Evolutionary conservation across 2,113 vertebrate genomes (phyloP), one percentile per base, ranked within the genome.

Genomic region (Semicossyphus pulcher): DNA sequence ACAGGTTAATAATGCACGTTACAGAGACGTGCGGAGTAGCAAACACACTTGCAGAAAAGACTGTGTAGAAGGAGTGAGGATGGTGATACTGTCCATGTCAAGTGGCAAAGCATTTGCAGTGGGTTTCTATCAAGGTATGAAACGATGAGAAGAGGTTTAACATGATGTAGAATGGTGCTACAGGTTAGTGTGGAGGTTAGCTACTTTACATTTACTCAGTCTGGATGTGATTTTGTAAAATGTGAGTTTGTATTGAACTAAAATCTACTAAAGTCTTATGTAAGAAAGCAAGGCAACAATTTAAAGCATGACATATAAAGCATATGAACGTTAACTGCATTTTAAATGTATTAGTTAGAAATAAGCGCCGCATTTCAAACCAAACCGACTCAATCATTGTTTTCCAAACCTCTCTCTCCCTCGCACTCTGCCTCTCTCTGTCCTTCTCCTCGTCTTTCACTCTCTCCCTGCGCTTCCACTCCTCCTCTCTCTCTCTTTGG

Each of bases 1-100:
- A 99, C 94, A 94, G 91, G 95, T 99, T 99, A 99, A 95, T 94
- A 93, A 78, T 51, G 92, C 85, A 84, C 20, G 84, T 91, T 86
- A 83, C 32, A 79, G 31, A 75, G 64, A 86, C 81, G 63, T 76
- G 89, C 91, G 49, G 69, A 70, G 76, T 25, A 85, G 87, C 87
- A 74, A 66, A 76, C 65, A 68, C 58, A 20, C 68, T 44, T 8
- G 78, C 49, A 76, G 20, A 11, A 32, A 62, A 79, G 84, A 58
- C 66, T 49, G 60, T 61, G 66, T 54, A 28, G 64, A 53, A 49
- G 25, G 28, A 74, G 72, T 58, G 58, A 78, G 44, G 61, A 26
- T 29, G 76, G 74, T 66, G 69, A 61, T 28, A 23, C 36, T 61
- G 66, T 60, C 12, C 14, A 4, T 65, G 28, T 72, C 11, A 29